Evolutionary conservation across 2,113 vertebrate genomes (phyloP), one percentile per base, ranked within the genome.

Genomic region (Sphaerodactylus townsendi): DNA sequence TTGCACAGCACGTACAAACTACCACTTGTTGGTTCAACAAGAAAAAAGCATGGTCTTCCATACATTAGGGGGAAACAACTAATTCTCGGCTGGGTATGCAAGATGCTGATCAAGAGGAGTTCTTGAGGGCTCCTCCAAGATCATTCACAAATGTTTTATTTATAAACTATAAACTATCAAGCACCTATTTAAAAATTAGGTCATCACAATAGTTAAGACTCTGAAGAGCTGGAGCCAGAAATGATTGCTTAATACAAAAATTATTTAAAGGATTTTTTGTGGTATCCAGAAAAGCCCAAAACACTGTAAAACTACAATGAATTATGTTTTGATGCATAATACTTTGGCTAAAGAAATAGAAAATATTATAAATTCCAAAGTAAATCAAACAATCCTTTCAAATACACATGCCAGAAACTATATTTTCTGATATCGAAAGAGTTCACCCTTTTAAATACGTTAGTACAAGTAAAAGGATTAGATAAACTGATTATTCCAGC

Each of bases 401-500:
- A 77, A 72, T 86, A 53, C 1, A 9, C 28, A 30, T 90, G 83
- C 65, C 79, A 90, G 76, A 89, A 83, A 44, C 39, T 65, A 39
- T 2, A 14, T 86, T 85, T 85, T 92, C 84, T 92, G 50, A 81
- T 89, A 84, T 5, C 76, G 69, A 23, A 87, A 83, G 77, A 84
- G 1, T 79, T 48, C 33, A 84, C 56, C 86, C 88, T 91, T 93
- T 91, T 53, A 88, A 94, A 93, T 85, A 91, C 80, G 92, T 88
- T 88, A 70, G 91, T 81, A 84, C 39, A 78, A 84, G 53, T n/a
- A 72, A 86, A 85, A 85, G 85, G 76, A 81, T 90, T 88, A 89
- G 84, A 84, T 92, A 85, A 85, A 92, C 88, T 90, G 90, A 89
- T 89, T 91, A 89, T 59, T 86, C 77, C 79, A 89, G 88, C 53